Conservation (phyloP, 2,888 invertebrate species). For the Seira sanloemensis region DNA sequence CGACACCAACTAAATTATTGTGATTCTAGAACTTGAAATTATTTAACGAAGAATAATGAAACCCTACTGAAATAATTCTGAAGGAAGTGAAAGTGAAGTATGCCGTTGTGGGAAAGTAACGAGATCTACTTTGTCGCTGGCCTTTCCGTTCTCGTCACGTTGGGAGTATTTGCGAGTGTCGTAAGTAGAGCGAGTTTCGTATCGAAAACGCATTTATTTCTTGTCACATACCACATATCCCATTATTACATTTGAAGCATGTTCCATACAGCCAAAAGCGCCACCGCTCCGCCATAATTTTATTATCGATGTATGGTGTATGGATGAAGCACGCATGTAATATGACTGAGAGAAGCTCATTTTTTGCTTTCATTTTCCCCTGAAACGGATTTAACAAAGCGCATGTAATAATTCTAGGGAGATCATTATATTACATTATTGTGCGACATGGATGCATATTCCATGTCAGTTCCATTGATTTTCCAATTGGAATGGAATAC, state of each 20-base stretch:
- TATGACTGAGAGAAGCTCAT: neutral
- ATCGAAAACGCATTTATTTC: neutral
- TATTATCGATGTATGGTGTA: neutral
- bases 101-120: constrained; percentile 65
- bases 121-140: constrained; percentile 62
- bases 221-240: constrained; percentile 3
- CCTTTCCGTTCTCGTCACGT: constrained; percentile 57
- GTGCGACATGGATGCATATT: neutral
- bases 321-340: constrained; percentile 6
- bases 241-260: neutral
- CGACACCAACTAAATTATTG: too few relatives aligned
- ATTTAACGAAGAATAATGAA: neutral
- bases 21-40: neutral
- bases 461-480: constrained; percentile 9
- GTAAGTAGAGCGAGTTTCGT: constrained; percentile 40
- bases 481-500: constrained; percentile 1
- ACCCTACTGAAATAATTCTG: neutral
- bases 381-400: constrained; percentile 1
- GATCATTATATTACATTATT: constrained; percentile 14
- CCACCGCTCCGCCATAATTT: neutral
- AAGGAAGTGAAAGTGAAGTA: constrained; percentile 18
- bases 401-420: neutral
- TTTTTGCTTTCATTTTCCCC: neutral
- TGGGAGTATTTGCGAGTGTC: constrained; percentile 51
- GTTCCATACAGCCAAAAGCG: neutral